Evolutionary conservation across 2,888 invertebrate genomes (phyloP), one percentile per base, ranked within the genome.

Genomic region (Osmoderma eremita): DNA sequence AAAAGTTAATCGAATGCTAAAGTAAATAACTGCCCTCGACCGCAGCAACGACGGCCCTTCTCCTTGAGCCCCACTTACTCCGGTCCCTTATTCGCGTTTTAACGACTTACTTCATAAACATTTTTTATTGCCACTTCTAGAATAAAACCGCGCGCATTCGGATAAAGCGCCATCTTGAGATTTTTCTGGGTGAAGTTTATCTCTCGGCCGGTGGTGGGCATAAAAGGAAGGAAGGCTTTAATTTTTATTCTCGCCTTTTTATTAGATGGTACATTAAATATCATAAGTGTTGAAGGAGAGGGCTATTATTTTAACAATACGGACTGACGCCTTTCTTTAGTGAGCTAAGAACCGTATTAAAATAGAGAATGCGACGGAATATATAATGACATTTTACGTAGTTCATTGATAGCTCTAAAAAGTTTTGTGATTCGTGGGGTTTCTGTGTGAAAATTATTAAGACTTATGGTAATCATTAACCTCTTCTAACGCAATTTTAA

Each of bases 171-270:
- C 53, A 53, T 53, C 53, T 53, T 53, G 53, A 53, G 53, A 39
- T 53, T 53, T 53, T 53, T 15, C 17, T 13, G 13, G 38, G 5
- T 24, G 17, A 17, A 53, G 36, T 53, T 53, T 18, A 53, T 38
- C 38, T 53, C 12, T 18, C 48, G 30, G 8, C 8, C 30, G 8
- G 2, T 30, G 13, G 24, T 24, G 20, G 50, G 22, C 50, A 15
- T 15, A 24, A 51, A 50, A 51, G 15, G 24, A 24, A 51, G 12
- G 20, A 51, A 51, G 10, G 50, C 50, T 51, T 51, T 51, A 51
- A 51, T 51, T 51, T 51, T 51, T 51, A 51, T 51, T 12, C 88
- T 87, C 83, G 94, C 95, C 94, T 87, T 93, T 88, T 81, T 89
- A 92, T 76, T 88, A 87, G 74, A 95, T 5, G 30, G 30, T 30